Evolutionary conservation across 2,797 vertebrate genomes (phyloP).

Genomic region (Argyrosomus regius): DNA sequence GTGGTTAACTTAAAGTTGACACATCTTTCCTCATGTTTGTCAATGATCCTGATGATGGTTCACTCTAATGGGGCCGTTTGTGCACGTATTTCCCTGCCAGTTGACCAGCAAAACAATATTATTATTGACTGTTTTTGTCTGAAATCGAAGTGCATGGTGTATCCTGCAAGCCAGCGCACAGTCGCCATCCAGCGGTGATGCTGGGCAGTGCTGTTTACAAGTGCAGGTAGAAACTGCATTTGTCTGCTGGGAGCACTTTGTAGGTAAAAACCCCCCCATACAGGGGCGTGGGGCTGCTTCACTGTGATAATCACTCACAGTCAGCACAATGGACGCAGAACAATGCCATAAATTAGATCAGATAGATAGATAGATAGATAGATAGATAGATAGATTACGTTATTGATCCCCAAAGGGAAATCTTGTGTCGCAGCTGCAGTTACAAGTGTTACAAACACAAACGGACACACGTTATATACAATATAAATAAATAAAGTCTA

Average conservation of each 20-base stretch:
- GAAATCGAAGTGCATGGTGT: conserved; percentile 86
- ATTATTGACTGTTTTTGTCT: conserved; percentile 85
- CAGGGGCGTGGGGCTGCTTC: background rate
- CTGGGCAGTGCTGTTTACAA: conserved; percentile 71
- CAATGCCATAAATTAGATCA: background rate
- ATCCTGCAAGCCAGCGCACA: conserved; percentile 65
- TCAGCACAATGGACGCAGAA: background rate
- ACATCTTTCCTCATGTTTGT: conserved; percentile 67
- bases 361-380: background rate
- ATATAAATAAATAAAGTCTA: no score
- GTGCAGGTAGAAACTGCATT: conserved; percentile 68
- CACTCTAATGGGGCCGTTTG: conserved; percentile 62
- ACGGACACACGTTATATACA: no score
- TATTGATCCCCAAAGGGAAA: no score
- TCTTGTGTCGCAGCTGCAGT: no score
- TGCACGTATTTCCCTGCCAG: conserved; percentile 56
- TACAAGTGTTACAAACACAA: no score
- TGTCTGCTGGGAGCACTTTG: conserved; percentile 31
- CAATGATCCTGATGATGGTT: conserved; percentile 58
- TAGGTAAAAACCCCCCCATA: background rate
- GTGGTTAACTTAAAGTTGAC: conserved; percentile 82
- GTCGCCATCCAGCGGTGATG: conserved; percentile 83
- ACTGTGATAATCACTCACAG: background rate
- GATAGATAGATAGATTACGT: no score
- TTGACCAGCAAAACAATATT: conserved; percentile 80